Evolutionary conservation across 2,113 vertebrate genomes (phyloP).

Genomic region (Protobothrops flavoviridis): DNA sequence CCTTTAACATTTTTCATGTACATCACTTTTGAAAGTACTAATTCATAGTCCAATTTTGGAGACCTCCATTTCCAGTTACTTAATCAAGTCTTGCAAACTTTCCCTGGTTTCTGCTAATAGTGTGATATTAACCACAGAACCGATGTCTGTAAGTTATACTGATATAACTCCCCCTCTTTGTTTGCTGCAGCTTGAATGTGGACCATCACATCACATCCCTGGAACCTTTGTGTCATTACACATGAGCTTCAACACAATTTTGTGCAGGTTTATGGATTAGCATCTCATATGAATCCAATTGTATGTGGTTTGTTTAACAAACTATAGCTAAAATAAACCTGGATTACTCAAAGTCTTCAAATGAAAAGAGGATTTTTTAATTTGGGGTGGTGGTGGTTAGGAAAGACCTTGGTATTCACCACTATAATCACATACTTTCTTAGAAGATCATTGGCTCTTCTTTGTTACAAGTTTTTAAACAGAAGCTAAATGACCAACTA

Average conservation of each 20-base stretch:
- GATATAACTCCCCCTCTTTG: background rate
- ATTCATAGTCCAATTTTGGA: background rate
- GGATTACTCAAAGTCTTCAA: background rate
- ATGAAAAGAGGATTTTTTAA: background rate
- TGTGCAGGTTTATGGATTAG: background rate
- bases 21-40: background rate
- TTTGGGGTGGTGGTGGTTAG: background rate
- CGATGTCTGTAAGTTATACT: background rate
- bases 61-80: background rate
- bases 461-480: background rate
- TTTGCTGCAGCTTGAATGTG: background rate
- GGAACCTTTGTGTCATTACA: background rate
- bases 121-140: background rate
- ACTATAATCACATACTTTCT: background rate
- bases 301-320: background rate
- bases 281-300: background rate
- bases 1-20: background rate
- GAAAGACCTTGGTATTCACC: background rate
- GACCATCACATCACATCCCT: background rate
- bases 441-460: background rate
- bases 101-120: background rate
- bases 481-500: background rate
- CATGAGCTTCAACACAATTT: background rate
- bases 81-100: background rate
- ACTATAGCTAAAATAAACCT: background rate